Evolutionary conservation across 2,888 invertebrate species (phyloP), one percentile per base, ranked within the genome.

Genomic region (Corbicula japonica): DNA sequence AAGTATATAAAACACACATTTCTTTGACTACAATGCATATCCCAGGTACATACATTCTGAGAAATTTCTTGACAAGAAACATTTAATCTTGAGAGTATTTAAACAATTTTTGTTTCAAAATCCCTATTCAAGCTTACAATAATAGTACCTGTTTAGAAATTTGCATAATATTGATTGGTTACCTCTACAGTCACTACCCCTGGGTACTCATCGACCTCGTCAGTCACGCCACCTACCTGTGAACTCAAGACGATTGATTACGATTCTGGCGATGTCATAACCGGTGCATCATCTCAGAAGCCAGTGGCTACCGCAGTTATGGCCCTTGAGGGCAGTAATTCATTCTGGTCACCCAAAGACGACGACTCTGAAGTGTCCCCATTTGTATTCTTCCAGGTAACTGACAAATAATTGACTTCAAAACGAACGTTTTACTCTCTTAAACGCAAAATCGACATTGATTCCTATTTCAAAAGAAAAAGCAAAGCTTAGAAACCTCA

Each of bases 241-340:
- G 80, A 76, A 12, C 50, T 68, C 34, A 62, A 52, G 30, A 34
- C 41, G n/a, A 54, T 80, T 34, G 63, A 76, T 34, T 80, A 65
- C 61, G 50, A 46, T 18, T 66, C 76, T 46, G 65, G 44, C 6
- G 54, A 73, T 69, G 65, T 69, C 8, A 35, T 73, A 18, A 65
- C 56, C 30, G 76, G 73, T 18, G 76, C 69, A 41, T 76, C 80
- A 0, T 80, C 80, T 10, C 56, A 76, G 46, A 76, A 73, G 80
- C 72, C 72, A 34, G 76, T 63, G 15, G 76, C 72, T n/a, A 48
- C 41, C 15, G 56, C 76, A 10, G 32, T 73, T 1, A 63, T 63
- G 60, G 80, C 80, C 10, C 65, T 80, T 3, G 73, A 76, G 34
- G 80, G 80, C 41, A 73, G 76, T 35, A 52, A 52, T 28, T 69